Evolutionary conservation across 2,797 vertebrate species (phyloP).

Genomic region (Amazona finschi): DNA sequence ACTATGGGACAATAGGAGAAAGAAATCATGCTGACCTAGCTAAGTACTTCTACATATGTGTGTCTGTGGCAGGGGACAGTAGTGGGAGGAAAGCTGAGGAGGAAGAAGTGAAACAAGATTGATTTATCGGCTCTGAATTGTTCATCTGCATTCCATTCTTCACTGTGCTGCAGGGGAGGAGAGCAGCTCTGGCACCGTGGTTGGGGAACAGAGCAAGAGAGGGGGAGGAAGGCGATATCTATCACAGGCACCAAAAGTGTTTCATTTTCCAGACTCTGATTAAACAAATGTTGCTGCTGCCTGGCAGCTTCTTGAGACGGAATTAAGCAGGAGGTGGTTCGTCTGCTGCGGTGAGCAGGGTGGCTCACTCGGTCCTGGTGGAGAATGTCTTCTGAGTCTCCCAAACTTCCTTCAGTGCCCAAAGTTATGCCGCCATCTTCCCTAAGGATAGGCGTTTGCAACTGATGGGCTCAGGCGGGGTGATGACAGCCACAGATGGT

Average conservation of each 20-base stretch:
- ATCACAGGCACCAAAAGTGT: slow-evolving; percentile 44
- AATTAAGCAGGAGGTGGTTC: slow-evolving; percentile 67
- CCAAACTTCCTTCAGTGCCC: neutral
- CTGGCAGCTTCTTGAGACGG: slow-evolving; percentile 59
- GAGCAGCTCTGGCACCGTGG: neutral
- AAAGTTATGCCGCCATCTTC: neutral
- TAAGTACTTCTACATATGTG: neutral
- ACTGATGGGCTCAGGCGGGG: neutral
- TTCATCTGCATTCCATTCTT: slow-evolving; percentile 54
- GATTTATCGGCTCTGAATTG: slow-evolving; percentile 26
- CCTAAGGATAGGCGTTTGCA: neutral
- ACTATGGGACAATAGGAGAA: neutral
- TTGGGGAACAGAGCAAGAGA: neutral
- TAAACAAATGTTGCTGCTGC: slow-evolving; percentile 69
- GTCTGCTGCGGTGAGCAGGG: neutral
- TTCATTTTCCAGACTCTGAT: slow-evolving; percentile 68
- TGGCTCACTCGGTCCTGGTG: neutral
- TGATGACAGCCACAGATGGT: neutral
- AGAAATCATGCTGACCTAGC: slow-evolving; percentile 16
- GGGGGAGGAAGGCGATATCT: slow-evolving; percentile 31
- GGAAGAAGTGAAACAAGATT: slow-evolving; percentile 33
- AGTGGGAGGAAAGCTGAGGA: slow-evolving; percentile 39
- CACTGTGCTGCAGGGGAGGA: slow-evolving; percentile 43
- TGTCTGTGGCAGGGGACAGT: slow-evolving; percentile 5
- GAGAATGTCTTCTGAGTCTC: neutral